Conservation (phyloP, 2,888 invertebrate species). For the Hyppa rectilinea region DNA sequence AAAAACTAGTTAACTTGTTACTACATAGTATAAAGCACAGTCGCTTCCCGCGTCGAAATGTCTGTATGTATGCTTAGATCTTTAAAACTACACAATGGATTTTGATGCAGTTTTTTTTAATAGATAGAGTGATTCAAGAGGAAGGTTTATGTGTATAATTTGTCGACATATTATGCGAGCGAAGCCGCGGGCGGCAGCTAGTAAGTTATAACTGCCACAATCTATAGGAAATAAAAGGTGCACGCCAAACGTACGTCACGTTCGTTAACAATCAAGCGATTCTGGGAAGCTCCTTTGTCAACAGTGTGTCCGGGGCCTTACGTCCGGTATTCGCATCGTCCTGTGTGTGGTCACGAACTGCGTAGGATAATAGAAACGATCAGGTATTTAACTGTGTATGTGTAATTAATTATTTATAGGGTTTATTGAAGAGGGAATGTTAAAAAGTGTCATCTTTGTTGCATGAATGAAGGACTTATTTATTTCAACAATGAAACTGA, state of each 20-base stretch:
- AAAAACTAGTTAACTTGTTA: too few species aligned
- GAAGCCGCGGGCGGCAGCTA: too few species aligned
- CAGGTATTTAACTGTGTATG: constrained; percentile 29
- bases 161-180: too few species aligned
- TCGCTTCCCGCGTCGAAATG: too few species aligned
- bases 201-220: constrained; percentile 11
- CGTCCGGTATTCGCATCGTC: constrained; percentile 58
- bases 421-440: constrained; percentile 12
- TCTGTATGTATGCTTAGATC: too few species aligned
- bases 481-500: too few species aligned
- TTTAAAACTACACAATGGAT: too few species aligned
- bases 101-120: too few species aligned
- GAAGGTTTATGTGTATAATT: too few species aligned
- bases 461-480: neutral
- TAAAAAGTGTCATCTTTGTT: neutral
- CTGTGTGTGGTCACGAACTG: constrained; percentile 62
- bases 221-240: constrained; percentile 53
- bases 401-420: constrained; percentile 45
- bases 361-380: constrained; percentile 32
- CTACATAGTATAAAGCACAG: too few species aligned
- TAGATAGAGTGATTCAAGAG: too few species aligned
- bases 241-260: constrained; percentile 53
- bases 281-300: constrained; percentile 63
- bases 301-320: constrained; percentile 44
- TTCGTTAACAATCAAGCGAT: constrained; percentile 54